Base-by-base conservation (phyloP, 2,888 invertebrate species). In the Agapostemon virescens region DNA sequence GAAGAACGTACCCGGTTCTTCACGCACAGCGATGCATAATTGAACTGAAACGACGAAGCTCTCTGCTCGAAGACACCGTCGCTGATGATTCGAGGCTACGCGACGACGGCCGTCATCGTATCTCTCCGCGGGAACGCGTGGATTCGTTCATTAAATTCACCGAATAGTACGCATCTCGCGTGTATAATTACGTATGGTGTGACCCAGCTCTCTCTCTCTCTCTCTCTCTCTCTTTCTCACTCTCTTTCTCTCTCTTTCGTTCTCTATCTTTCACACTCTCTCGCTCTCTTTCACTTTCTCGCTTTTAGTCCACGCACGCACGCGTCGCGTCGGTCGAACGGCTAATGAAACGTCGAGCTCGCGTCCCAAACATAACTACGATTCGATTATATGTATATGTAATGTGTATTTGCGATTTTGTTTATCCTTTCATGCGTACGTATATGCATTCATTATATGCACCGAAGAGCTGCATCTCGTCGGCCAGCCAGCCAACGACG, bases 11-110 rank as follows among this genome's bases (percentile, higher is more conserved):
- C 0, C 1, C 6, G 4, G 38, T 61, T 45, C 67, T 30, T 26
- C 69, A 15, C 49, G 52, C 61, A 5, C 40, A 17, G 45, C 42
- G 63, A 63, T 64, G 63, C 67, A 26, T 74, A 84, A 85, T 83
- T 63, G 76, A 86, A 86, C 80, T 75, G 78, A 86, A 86, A 82
- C 85, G 84, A 86, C 84, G 79, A 86, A 86, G 87, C 86, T 87
- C 76, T 86, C 81, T 75, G 81, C 81, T 64, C 77, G 82, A 75
- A 75, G 81, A 71, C 77, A 85, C 78, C 86, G 81, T 84, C 85
- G 81, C 76, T 84, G 87, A 87, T 86, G 87, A 86, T 83, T 85
- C 87, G 87, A 88, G 88, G 87, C 87, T 84, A 81, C 87, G 71
- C 77, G 78, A 82, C 77, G 74, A 76, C 74, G 40, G 68, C 76